Conservation (phyloP, 2,797 vertebrate species). For the Hypotaenidia okinawae region DNA sequence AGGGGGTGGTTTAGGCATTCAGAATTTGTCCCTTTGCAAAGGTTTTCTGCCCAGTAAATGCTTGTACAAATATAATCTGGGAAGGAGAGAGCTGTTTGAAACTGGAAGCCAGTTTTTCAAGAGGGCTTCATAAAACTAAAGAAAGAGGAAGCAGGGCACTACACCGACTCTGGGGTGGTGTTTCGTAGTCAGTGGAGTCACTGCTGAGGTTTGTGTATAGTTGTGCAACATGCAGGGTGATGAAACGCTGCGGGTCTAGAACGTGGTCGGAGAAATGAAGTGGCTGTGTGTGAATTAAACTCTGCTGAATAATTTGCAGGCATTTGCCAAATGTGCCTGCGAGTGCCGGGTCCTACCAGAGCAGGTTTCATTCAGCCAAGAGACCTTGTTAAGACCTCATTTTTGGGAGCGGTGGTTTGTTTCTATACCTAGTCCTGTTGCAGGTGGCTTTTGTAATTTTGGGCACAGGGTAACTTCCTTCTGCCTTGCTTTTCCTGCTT, state of each 20-base stretch:
- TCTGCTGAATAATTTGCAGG: not conserved
- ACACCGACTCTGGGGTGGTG: too few relatives aligned
- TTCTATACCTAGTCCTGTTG: not conserved
- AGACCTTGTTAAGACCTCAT: not conserved
- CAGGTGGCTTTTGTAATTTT: not conserved
- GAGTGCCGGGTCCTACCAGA: not conserved
- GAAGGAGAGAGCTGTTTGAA: not conserved
- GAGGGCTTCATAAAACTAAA: not conserved
- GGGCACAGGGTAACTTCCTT: not conserved
- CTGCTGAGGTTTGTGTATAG: not conserved
- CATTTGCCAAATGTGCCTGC: not conserved
- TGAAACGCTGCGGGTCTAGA: not conserved
- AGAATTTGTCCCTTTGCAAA: not conserved
- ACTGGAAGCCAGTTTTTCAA: not conserved
- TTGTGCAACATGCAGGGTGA: not conserved
- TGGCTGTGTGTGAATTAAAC: not conserved
- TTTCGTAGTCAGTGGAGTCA: not conserved
- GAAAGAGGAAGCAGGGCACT: not conserved
- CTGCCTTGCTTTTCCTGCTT: not conserved
- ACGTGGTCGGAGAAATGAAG: not conserved
- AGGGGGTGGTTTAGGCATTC: not conserved
- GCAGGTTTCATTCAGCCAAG: not conserved
- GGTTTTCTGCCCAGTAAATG: not conserved
- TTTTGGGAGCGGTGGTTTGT: not conserved
- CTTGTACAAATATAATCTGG: not conserved